Evolutionary conservation across 1,140 invertebrate genomes (phyloP), one percentile per base, ranked within the genome.

Genomic region (Mylabris phalerata): DNA sequence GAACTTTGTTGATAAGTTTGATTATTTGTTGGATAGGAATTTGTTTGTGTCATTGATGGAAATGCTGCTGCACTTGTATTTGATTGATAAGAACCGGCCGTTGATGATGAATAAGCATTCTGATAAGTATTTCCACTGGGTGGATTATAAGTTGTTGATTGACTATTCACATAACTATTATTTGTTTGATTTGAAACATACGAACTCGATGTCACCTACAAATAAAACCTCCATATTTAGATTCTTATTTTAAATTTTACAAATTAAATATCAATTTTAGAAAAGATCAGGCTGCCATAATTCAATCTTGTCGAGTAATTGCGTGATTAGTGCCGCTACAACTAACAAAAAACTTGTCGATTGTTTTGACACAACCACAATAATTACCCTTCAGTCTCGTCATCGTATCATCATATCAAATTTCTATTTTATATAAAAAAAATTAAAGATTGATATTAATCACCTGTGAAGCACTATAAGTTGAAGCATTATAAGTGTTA

Each of bases 141-240:
- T 7, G 63, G 45, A 52, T 61, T 69, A 32, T 67, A 67, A 7
- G 58, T 45, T 2, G 60, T 55, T 7, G 62, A 50, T 46, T 71
- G 67, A 59, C 61, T 71, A 55, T 63, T 73, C 10, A 62, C 64
- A 57, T 72, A 73, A 59, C 58, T 69, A 54, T 62, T 72, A 40
- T 48, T 67, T 7, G 59, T 57, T 52, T 66, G 71, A 48, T 65
- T 67, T 4, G 67, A 57, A 40, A 60, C 64, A 48, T 71, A 73
- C 54, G 69, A 70, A 63, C 65, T 72, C 40, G 68, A 56, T 2
- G 70, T 64, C 66, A 32, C 32, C 32, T 32, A 19, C 19, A 32
- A 32, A 32, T 68, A 51, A 39, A 59, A 60, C 19, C 55, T 46
- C 51, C 27, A 49, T 3, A 43, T 25, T n/a, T 10, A 57, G 4